Base-by-base conservation (phyloP, 2,888 invertebrate species). In the Molorchus minor region DNA sequence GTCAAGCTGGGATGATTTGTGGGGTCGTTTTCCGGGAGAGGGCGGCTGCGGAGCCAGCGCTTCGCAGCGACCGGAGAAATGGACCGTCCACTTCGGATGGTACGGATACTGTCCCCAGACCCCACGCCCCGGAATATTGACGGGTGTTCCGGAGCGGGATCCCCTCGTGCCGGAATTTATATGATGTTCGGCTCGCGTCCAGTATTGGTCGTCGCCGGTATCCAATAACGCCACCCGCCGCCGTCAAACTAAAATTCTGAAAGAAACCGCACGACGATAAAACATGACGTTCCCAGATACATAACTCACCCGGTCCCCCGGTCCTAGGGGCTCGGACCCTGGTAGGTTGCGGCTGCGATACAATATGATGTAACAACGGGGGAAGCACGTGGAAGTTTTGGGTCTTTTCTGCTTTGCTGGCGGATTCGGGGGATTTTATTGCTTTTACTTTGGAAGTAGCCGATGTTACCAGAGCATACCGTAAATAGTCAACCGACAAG, bases 151-250 rank as follows among this genome's bases (percentile, higher is more conserved):
- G 67, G 66, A 65, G 65, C 61, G 46, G 49, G 55, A 61, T 65
- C 75, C 73, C 73, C 74, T 74, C 76, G 70, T 78, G 75, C 77
- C 75, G 79, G 79, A 80, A 80, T 80, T 80, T 80, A 79, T 80
- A 80, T 80, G 79, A 80, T 79, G 79, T 77, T 77, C 74, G 73
- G 68, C 71, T 72, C 71, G 76, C 75, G 75, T 68, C 75, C 75
- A 74, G 77, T 74, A 79, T 78, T 79, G 79, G 79, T 74, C 74
- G 76, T 72, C 73, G 74, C 71, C 73, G 75, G 77, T 75, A 77
- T 78, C 78, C 79, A 79, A 79, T 79, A 79, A 78, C 62, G 66
- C 66, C 62, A 59, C 77, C 77, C 77, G 75, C 77, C 77, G 76
- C 77, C 75, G 77, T 77, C 77, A 77, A 77, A 77, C 77, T 74